These are phyloP conservation scores for Scaeva pyrastri DNA, from an alignment of 2,888 invertebrate genomes.

Conservation along the genomic window DNA sequence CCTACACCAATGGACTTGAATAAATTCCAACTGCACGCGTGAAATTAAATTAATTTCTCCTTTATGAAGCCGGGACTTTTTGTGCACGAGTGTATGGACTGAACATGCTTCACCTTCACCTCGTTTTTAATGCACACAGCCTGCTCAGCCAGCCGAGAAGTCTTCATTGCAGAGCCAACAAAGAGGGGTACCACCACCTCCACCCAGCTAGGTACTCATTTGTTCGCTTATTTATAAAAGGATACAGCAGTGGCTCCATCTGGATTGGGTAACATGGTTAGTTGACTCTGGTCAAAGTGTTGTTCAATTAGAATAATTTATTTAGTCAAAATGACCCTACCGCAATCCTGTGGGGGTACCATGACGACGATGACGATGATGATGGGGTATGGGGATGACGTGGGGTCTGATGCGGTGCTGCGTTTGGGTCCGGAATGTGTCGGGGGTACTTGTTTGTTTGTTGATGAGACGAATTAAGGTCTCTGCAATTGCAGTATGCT, in stretches of 20 bases:
- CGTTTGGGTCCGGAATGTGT: not conserved
- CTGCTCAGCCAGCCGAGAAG: conserved; percentile 47
- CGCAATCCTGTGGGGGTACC: conserved; percentile 44
- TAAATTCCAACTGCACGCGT: conserved; percentile 53
- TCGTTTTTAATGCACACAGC: conserved; percentile 27
- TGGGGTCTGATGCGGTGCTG: too few relatives aligned
- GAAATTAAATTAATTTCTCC: conserved; percentile 63
- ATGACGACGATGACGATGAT: conserved; percentile 1
- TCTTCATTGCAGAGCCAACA: conserved; percentile 21
- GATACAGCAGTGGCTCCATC: conserved; percentile 31
- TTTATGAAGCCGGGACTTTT: conserved; percentile 12
- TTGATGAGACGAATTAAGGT: conserved; percentile 56
- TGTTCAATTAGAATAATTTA: conserved; percentile 76
- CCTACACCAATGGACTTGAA: conserved; percentile 28
- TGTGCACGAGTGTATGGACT: not conserved
- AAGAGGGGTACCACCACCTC: too few relatives aligned
- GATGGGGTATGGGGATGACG: too few relatives aligned
- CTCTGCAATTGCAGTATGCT: conserved; percentile 49
- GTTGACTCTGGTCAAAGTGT: conserved; percentile 72
- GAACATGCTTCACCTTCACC: conserved; percentile 35
- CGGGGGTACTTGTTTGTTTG: too few relatives aligned
- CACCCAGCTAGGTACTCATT: not conserved
- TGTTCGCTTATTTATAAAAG: conserved; percentile 10
- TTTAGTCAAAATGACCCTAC: conserved; percentile 67
- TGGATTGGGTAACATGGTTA: conserved; percentile 55